A percentile compares a stretch with the other conserved stretches of the same genome.
phyloP scores from a whole-genome alignment of 2,797 vertebrate genomes.

The Schizothorax lantsangensis region DNA sequence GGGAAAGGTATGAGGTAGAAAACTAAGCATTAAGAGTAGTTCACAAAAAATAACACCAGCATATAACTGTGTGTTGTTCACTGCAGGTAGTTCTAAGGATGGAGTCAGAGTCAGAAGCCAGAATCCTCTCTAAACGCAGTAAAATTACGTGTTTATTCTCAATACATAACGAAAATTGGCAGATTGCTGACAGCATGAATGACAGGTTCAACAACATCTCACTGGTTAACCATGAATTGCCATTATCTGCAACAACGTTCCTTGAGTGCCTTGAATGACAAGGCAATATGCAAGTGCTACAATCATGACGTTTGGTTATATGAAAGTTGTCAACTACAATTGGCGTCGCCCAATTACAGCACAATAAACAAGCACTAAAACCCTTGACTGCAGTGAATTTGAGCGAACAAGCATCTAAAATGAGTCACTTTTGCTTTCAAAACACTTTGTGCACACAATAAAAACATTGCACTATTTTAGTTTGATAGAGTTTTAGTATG shows the following conservation, averaged over 20 bases:
- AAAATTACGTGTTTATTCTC: background rate
- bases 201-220: slow-evolving; percentile 33
- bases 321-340: slow-evolving; percentile 22
- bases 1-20: background rate
- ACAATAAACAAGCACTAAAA: slow-evolving; percentile 18
- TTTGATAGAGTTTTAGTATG: slow-evolving; percentile 1
- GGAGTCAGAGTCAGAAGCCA: background rate
- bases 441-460: slow-evolving; percentile 3
- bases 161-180: slow-evolving; percentile 15
- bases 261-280: slow-evolving; percentile 35
- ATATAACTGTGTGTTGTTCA: background rate
- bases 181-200: slow-evolving; percentile 35
- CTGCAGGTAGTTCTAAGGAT: background rate
- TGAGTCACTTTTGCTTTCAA: background rate
- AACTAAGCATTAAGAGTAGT: background rate
- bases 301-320: slow-evolving; percentile 4
- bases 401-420: background rate
- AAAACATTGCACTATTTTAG: background rate
- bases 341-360: background rate
- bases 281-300: slow-evolving; percentile 12
- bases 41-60: background rate
- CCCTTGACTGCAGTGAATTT: slow-evolving; percentile 8
- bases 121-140: background rate
- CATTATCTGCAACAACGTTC: slow-evolving; percentile 26
- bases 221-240: slow-evolving; percentile 34